Evolutionary conservation across 2,113 vertebrate species (phyloP).

Genomic region (Nerophis ophidion): DNA sequence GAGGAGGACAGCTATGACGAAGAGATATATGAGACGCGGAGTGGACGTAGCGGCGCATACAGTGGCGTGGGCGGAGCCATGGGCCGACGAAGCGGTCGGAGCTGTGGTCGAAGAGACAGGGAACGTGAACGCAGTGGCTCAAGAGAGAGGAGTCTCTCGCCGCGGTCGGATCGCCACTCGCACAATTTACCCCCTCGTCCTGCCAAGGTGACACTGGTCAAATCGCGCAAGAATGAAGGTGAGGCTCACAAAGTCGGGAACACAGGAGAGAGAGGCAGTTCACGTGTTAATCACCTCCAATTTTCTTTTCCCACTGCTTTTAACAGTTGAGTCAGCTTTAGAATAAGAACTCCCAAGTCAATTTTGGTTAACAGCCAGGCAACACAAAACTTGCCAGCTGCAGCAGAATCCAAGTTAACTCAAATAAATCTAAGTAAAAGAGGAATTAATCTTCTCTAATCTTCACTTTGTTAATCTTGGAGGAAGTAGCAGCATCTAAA

Average conservation of each 20-base stretch:
- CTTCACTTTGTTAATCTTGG: slow-evolving; percentile 46
- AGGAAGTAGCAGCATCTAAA: slow-evolving; percentile 30
- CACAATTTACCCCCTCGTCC: slow-evolving; percentile 87
- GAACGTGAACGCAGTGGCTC: slow-evolving; percentile 86
- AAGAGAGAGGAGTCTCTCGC: slow-evolving; percentile 88
- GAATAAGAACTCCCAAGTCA: slow-evolving; percentile 31
- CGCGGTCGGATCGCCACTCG: slow-evolving; percentile 85
- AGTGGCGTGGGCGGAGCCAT: slow-evolving; percentile 66
- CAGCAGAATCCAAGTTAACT: slow-evolving; percentile 57
- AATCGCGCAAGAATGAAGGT: slow-evolving; percentile 98
- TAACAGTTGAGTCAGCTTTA: slow-evolving; percentile 26
- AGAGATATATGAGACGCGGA: slow-evolving; percentile 81
- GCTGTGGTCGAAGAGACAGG: slow-evolving; percentile 74
- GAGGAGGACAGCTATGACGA: slow-evolving; percentile 96
- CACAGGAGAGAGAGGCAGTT: neutral
- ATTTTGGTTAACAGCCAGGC: slow-evolving; percentile 50
- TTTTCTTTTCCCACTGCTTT: slow-evolving; percentile 18
- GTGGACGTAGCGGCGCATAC: slow-evolving; percentile 72
- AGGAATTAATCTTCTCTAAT: slow-evolving; percentile 67
- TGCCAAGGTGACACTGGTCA: slow-evolving; percentile 94
- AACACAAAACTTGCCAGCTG: slow-evolving; percentile 47
- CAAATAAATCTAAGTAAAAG: slow-evolving; percentile 61
- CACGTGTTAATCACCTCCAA: slow-evolving; percentile 12
- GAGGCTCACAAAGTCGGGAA: slow-evolving; percentile 64
- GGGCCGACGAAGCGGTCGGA: slow-evolving; percentile 73